These are phyloP conservation scores for Halichondria panicea DNA, from an alignment of 37 sponge, comb jelly and placozoan genomes.

Conservation along the genomic window DNA sequence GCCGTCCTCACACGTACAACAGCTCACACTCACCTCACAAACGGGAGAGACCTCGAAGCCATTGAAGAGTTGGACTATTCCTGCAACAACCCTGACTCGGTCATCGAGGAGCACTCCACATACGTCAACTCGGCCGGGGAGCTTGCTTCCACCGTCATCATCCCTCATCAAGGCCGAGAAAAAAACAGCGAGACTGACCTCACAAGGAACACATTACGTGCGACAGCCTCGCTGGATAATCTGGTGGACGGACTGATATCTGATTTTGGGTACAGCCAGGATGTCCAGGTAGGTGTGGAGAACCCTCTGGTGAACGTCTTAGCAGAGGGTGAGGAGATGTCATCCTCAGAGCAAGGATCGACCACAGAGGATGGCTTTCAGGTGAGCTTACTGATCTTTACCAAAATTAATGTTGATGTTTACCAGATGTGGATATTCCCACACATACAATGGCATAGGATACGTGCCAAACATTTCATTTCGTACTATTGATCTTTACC, in stretches of 20 bases:
- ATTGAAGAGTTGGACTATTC: no score
- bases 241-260: not conserved
- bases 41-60: no score
- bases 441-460: no score
- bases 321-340: not conserved
- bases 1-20: not conserved
- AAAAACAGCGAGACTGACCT: not conserved
- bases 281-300: not conserved
- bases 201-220: not conserved
- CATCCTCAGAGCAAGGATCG: not conserved
- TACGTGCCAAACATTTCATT: no score
- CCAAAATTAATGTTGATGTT: no score
- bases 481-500: no score
- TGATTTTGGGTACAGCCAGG: not conserved
- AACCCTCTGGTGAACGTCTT: slow-evolving; percentile 22
- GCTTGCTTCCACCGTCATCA: slow-evolving; percentile 40
- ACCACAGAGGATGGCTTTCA: no score
- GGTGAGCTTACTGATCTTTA: no score
- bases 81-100: no score
- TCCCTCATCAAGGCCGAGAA: slow-evolving; percentile 47
- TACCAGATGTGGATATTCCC: no score
- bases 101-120: slow-evolving; percentile 23
- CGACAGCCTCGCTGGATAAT: not conserved
- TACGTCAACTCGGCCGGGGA: slow-evolving; percentile 38
- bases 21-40: not conserved